Evolutionary conservation across 2,113 vertebrate species (phyloP), one percentile per base, ranked within the genome.

Genomic region (Grammomys surdaster): DNA sequence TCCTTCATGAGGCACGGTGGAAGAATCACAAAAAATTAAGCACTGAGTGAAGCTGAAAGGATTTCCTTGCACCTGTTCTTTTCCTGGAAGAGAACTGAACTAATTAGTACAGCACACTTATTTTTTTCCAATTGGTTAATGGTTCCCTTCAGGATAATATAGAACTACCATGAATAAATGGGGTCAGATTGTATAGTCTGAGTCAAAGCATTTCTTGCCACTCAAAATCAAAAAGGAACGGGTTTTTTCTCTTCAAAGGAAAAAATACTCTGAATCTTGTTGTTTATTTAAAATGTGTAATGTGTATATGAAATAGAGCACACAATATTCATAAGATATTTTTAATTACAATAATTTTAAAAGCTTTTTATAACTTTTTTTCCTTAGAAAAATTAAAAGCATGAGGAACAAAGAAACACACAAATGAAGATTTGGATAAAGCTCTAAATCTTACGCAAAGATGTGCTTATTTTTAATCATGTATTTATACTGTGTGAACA

Each of bases 11-110:
- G 78, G 70, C 70, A 80, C 82, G 60, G 63, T 93, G 77, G 75
- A 96, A 97, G 63, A 96, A 97, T 94, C 54, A 91, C 31, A 88
- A 54, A 65, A 95, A 96, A 81, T 97, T 89, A 96, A 97, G 91
- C 88, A 75, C 80, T 93, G 40, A 80, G 63, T 90, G 60, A 91
- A 54, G 80, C 28, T 88, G 94, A 96, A 96, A 90, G 82, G 60
- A 6, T 95, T 92, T 96, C 82, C 43, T 90, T 88, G 70, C 85
- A 96, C 76, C 88, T 88, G 40, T 93, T 95, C 80, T 94, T 96
- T 94, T 60, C 70, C 58, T 86, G 88, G 95, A 95, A 86, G 46
- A 96, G n/a, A 63, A 82, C 54, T 91, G 69, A 85, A 77, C 19
- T 63, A 69, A 97, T 91, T 96, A 65, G n/a, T 88, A 77, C 22